Conservation (phyloP, 2,797 vertebrate species). For the Strix occidentalis region DNA sequence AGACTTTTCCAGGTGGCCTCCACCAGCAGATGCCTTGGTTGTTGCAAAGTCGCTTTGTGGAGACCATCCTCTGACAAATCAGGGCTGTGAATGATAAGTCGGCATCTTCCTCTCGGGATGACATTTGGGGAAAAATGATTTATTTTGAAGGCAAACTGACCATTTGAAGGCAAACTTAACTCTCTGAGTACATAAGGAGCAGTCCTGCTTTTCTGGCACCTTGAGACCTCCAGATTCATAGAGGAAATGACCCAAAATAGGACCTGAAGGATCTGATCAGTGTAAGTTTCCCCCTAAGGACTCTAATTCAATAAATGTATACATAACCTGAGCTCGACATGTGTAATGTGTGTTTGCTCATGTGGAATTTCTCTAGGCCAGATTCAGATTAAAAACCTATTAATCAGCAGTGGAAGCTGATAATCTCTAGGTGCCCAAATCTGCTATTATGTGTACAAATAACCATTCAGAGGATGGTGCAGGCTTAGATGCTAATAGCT, state of each 20-base stretch:
- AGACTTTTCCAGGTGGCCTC: neutral
- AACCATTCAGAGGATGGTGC: accelerated
- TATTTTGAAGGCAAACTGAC: neutral
- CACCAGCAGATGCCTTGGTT: neutral
- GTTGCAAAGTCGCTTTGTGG: neutral
- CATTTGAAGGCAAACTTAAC: neutral
- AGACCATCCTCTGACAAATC: neutral
- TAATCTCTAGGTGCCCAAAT: neutral
- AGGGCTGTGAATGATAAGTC: neutral
- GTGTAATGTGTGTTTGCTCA: neutral
- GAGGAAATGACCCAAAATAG: neutral
- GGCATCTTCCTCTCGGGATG: neutral
- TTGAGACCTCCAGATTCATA: accelerated
- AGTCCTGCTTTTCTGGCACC: neutral
- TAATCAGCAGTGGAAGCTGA: neutral
- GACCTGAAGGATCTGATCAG: neutral
- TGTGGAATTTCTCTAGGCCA: neutral
- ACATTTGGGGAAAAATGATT: neutral
- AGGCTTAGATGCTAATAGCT: neutral
- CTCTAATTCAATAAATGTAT: neutral
- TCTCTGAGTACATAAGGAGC: neutral
- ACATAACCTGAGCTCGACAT: accelerated
- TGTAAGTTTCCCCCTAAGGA: neutral
- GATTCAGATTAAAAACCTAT: neutral
- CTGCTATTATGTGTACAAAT: neutral